Conservation (phyloP, 2,113 vertebrate genomes). For the Dinomys branickii region DNA sequence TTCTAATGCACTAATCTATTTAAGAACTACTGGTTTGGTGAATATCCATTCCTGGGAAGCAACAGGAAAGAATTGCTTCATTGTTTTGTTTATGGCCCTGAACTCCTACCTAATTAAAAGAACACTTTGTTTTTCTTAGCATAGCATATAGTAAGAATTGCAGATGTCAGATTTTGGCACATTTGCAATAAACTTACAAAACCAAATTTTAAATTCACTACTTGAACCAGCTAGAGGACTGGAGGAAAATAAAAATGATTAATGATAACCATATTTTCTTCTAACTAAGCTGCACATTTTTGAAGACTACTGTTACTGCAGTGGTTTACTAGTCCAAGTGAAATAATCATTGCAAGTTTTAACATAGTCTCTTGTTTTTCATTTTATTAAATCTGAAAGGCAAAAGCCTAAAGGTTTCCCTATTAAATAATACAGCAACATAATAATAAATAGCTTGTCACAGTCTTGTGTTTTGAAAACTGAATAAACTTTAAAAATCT, state of each 20-base stretch:
- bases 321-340: slow-evolving; percentile 2
- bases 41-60: slow-evolving; percentile 52
- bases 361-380: not conserved
- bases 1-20: not conserved
- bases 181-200: slow-evolving; percentile 62
- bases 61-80: slow-evolving; percentile 54
- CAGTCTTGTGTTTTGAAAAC: not conserved
- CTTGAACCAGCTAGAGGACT: slow-evolving; percentile 65
- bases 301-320: not conserved
- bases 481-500: not conserved
- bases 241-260: slow-evolving; percentile 64
- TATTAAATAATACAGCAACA: not conserved
- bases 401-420: not conserved
- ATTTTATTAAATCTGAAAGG: slow-evolving; percentile 5
- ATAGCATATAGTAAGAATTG: slow-evolving; percentile 55
- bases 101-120: slow-evolving; percentile 73
- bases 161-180: slow-evolving; percentile 76
- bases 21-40: not conserved
- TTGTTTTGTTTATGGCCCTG: slow-evolving; percentile 51
- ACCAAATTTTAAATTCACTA: slow-evolving; percentile 51
- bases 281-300: slow-evolving; percentile 45
- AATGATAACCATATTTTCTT: slow-evolving; percentile 75
- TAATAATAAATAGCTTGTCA: not conserved
- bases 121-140: slow-evolving; percentile 69
- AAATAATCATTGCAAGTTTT: slow-evolving; percentile 22